Conservation (phyloP, 2,113 vertebrate species). For the Cariama cristata region DNA sequence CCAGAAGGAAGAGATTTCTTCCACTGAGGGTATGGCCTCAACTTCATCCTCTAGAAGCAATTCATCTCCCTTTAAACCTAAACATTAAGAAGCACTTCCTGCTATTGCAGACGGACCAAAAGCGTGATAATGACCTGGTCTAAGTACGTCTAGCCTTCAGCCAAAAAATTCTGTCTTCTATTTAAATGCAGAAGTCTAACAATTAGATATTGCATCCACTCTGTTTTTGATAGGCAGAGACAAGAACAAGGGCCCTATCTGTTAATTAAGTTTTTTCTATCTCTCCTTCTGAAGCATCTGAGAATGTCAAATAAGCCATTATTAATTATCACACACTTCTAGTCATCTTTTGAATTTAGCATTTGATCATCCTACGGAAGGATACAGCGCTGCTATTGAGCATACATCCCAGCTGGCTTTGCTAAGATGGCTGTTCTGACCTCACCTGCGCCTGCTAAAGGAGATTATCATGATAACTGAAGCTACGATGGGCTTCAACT, state of each 20-base stretch:
- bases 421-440: not conserved
- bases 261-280: conserved; percentile 44
- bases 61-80: conserved; percentile 22
- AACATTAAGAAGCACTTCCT: not conserved
- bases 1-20: not conserved
- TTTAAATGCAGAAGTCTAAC: not conserved
- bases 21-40: not conserved
- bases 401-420: not conserved
- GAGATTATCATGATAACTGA: not conserved
- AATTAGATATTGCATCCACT: not conserved
- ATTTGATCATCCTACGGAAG: not conserved
- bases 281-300: not conserved
- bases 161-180: not conserved
- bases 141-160: conserved; percentile 15
- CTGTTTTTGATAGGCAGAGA: not conserved
- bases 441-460: not conserved
- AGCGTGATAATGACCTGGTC: not conserved
- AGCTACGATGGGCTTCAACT: not conserved
- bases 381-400: not conserved
- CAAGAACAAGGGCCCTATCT: not conserved
- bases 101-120: not conserved
- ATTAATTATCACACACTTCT: conserved; percentile 16
- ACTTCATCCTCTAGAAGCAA: not conserved
- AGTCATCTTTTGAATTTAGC: not conserved
- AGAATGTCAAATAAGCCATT: conserved; percentile 24